These are phyloP conservation scores for Petrolisthes cinctipes DNA, from an alignment of 2,888 invertebrate genomes.

Conservation along the genomic window DNA sequence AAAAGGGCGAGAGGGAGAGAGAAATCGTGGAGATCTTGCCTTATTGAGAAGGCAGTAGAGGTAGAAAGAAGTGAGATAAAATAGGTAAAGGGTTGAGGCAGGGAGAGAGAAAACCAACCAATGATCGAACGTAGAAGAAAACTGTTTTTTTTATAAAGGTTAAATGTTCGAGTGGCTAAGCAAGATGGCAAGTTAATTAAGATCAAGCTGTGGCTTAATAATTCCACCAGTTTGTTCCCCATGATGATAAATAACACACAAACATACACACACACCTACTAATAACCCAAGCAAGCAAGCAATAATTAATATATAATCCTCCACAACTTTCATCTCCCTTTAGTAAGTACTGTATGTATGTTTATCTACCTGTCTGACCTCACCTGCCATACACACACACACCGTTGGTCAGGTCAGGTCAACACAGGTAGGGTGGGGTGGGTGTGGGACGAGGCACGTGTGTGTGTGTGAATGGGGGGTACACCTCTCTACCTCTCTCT, in stretches of 20 bases:
- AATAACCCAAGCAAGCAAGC: too few relatives aligned
- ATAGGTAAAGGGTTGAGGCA: not conserved
- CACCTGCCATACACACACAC: slow-evolving; percentile 3
- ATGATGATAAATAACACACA: not conserved
- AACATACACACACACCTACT: not conserved
- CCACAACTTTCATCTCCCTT: too few relatives aligned
- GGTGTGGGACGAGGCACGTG: not conserved
- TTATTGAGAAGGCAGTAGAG: not conserved
- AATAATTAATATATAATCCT: too few relatives aligned
- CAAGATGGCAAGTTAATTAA: too few relatives aligned
- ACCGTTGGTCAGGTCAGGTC: not conserved
- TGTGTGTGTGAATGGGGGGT: too few relatives aligned
- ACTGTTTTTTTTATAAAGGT: too few relatives aligned
- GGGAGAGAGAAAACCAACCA: not conserved
- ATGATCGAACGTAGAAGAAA: not conserved
- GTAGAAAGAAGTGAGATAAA: not conserved
- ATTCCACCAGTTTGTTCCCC: too few relatives aligned
- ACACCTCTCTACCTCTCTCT: too few relatives aligned
- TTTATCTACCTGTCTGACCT: not conserved
- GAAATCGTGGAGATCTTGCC: too few relatives aligned
- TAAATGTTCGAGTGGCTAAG: too few relatives aligned
- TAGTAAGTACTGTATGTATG: too few relatives aligned
- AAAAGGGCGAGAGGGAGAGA: not conserved
- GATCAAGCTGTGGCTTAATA: too few relatives aligned
- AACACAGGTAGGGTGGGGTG: not conserved